Percentiles rank a stretch among this genome's conserved stretches.
These are phyloP conservation scores for Apocrypta bakeri DNA, from an alignment of 1,140 invertebrate species.

Conservation along the genomic window DNA sequence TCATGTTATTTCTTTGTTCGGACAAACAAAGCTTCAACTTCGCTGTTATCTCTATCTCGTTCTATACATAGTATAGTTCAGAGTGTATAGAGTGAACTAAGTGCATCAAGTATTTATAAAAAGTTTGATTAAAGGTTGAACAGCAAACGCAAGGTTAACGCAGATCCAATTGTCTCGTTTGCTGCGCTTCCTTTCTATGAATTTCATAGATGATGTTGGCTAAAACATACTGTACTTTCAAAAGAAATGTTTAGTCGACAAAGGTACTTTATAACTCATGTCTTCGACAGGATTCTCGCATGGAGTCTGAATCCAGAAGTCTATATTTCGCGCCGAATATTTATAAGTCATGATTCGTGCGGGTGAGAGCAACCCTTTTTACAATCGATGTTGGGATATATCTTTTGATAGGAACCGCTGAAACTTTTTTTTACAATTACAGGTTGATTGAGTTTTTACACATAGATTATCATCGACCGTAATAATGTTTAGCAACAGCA, in stretches of 20 bases:
- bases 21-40: background rate
- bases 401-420: background rate
- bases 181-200: constrained; percentile 43
- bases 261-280: too few relatives aligned
- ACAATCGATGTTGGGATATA: background rate
- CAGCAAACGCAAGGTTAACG: background rate
- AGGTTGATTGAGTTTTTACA: too few relatives aligned
- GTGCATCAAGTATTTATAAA: constrained; percentile 35
- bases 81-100: background rate
- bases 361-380: background rate
- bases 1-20: background rate
- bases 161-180: constrained; percentile 21
- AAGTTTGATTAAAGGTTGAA: constrained; percentile 47
- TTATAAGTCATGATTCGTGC: background rate
- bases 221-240: too few relatives aligned
- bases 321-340: constrained; percentile 15
- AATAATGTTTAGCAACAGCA: too few relatives aligned
- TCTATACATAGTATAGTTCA: too few relatives aligned
- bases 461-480: too few relatives aligned
- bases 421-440: too few relatives aligned
- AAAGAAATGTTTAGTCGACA: too few relatives aligned
- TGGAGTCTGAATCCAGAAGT: too few relatives aligned
- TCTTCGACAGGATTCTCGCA: too few relatives aligned
- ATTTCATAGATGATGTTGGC: constrained; percentile 45
- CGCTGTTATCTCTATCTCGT: background rate